These are phyloP conservation scores for Cheilinus undulatus DNA, from an alignment of 2,113 vertebrate species.

Conservation along the genomic window DNA sequence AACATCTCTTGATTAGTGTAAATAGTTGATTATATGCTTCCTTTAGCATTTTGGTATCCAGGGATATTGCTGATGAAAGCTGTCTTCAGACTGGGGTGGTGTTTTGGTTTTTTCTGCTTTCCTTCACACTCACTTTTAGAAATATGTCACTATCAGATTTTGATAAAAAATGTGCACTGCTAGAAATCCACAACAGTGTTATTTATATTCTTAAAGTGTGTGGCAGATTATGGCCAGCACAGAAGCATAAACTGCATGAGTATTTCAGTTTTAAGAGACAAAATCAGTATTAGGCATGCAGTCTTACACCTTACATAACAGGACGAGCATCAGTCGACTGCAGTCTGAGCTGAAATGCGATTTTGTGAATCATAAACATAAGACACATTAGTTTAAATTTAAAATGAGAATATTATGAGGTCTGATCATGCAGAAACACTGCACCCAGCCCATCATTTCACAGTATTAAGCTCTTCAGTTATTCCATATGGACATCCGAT, in stretches of 20 bases:
- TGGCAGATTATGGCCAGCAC: slow-evolving; percentile 25
- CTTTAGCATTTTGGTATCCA: slow-evolving; percentile 80
- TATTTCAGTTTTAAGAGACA: slow-evolving; percentile 2
- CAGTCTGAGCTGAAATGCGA: slow-evolving; percentile 16
- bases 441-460: background rate
- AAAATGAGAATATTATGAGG: background rate
- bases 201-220: slow-evolving; percentile 61
- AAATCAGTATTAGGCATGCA: slow-evolving; percentile 25
- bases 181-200: slow-evolving; percentile 60
- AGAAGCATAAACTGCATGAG: slow-evolving; percentile 15
- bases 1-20: slow-evolving; percentile 86
- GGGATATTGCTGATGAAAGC: slow-evolving; percentile 54
- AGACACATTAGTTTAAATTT: background rate
- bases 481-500: slow-evolving; percentile 17
- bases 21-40: slow-evolving; percentile 90
- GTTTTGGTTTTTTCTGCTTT: slow-evolving; percentile 65
- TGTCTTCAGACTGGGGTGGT: slow-evolving; percentile 54
- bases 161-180: slow-evolving; percentile 44
- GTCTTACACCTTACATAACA: slow-evolving; percentile 2
- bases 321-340: slow-evolving; percentile 12
- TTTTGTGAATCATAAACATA: slow-evolving; percentile 8
- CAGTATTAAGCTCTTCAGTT: slow-evolving; percentile 12
- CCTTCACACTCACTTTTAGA: slow-evolving; percentile 52
- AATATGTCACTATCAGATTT: slow-evolving; percentile 34
- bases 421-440: background rate